Evolutionary conservation across 2,797 vertebrate species (phyloP), one percentile per base, ranked within the genome.

Genomic region (Xenentodon cancila): DNA sequence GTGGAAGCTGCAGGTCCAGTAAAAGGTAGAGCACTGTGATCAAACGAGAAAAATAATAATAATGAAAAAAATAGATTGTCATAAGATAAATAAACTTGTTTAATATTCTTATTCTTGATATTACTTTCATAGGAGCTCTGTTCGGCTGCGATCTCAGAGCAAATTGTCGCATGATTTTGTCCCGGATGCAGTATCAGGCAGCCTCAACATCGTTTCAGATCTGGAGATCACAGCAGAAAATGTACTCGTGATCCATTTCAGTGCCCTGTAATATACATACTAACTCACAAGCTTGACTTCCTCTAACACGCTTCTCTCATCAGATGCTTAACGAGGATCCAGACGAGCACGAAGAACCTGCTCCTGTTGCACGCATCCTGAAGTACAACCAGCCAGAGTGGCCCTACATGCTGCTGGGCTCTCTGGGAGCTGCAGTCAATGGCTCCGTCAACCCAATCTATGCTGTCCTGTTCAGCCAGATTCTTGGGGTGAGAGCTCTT

Each of bases 321-420:
- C 75, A 91, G 84, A 17, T 25, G 22, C 51, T 11, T 32, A 73
- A 90, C 42, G 73, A 80, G 8, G 62, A 73, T n/a, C 37, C 46
- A 22, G 60, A 84, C 1, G 74, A 84, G 25, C 11, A 44, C 1
- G 22, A 73, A 3, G 85, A 92, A 57, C 68, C 89, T 1, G 91
- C 93, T 19, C 84, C 93, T 5, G 82, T 95, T 1, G 32, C 79
- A 17, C 90, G 94, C 16, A 94, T 95, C 84, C 84, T 95, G 19
- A 93, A 90, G 69, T 95, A 94, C 82, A 95, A 95, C 80, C 64
- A 60, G 50, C 75, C 92, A 0, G 94, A 95, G 59, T 95, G 94
- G 94, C 93, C 92, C 0, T 94, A 94, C 66, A 89, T 95, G 88
- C 66, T 95, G 30, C 9, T 94, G 51, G 94, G 94, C 3, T 93